Evolutionary conservation across 2,797 vertebrate species (phyloP).

Genomic region (Lagodon rhomboides): DNA sequence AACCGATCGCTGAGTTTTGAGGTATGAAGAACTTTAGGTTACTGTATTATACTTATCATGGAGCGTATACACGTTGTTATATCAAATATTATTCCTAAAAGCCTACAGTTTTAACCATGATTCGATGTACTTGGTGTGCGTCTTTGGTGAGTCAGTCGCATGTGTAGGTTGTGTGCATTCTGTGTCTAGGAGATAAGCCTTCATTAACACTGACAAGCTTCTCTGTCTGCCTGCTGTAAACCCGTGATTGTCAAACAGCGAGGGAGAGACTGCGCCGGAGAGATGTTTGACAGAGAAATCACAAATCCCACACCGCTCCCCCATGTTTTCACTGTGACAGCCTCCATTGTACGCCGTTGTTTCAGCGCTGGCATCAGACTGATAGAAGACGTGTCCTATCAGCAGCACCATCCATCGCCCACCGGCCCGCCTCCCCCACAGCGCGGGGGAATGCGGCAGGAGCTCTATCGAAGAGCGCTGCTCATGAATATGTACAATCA

Average conservation of each 20-base stretch:
- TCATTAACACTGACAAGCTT: conserved; percentile 63
- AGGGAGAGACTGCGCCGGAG: conserved; percentile 31
- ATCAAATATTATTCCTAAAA: conserved; percentile 1
- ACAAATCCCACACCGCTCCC: conserved; percentile 68
- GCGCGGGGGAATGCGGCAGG: conserved; percentile 64
- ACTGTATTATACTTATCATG: not conserved
- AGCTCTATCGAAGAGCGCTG: conserved; percentile 56
- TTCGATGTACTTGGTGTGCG: conserved; percentile 32
- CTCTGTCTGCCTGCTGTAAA: conserved; percentile 59
- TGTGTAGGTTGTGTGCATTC: conserved; percentile 64
- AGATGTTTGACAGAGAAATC: conserved; percentile 67
- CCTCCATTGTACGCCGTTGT: conserved; percentile 59
- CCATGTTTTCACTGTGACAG: conserved; percentile 62
- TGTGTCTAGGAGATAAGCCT: conserved; percentile 74
- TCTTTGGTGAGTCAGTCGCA: conserved; percentile 53
- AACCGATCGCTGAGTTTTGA: not conserved
- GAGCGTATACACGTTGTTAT: conserved; percentile 1
- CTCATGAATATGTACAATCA: conserved; percentile 87
- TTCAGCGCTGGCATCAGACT: conserved; percentile 63
- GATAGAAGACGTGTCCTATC: conserved; percentile 67
- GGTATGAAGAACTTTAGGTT: not conserved
- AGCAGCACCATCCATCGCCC: conserved; percentile 68
- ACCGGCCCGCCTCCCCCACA: conserved; percentile 64
- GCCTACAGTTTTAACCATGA: conserved; percentile 12
- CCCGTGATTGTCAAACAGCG: conserved; percentile 52